Evolutionary conservation across 2,888 invertebrate species (phyloP).

Genomic region (Scotopteryx bipunctaria): DNA sequence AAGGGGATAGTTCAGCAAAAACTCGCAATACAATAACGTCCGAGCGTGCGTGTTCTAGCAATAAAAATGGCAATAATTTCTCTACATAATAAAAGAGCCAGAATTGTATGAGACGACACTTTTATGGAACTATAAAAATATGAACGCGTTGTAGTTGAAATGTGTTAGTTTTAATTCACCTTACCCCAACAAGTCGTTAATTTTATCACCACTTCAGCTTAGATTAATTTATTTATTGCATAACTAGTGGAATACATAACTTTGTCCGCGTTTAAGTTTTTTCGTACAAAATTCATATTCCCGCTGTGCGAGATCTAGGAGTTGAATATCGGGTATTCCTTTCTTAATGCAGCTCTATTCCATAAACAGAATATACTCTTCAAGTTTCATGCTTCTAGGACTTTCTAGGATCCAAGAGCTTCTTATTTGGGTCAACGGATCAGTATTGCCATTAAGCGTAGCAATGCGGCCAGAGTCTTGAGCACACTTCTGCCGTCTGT

Average conservation of each 20-base stretch:
- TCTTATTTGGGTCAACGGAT: too few species aligned
- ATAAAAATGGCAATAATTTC: conserved; percentile 68
- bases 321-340: too few species aligned
- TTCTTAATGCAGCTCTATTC: too few species aligned
- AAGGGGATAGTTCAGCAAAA: conserved; percentile 16
- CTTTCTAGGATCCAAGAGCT: too few species aligned
- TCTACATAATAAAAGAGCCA: conserved; percentile 56
- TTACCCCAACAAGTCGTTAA: conserved; percentile 31
- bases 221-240: conserved; percentile 19
- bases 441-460: too few species aligned
- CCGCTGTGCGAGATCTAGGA: too few species aligned
- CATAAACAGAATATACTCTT: too few species aligned
- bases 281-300: too few species aligned
- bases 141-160: conserved; percentile 42
- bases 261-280: too few species aligned
- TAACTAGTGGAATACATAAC: not conserved
- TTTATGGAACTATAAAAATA: conserved; percentile 70
- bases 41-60: conserved; percentile 51
- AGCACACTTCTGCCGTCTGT: too few species aligned
- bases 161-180: conserved; percentile 33
- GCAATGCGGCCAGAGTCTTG: too few species aligned
- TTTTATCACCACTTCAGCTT: conserved; percentile 8
- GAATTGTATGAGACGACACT: conserved; percentile 66
- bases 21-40: conserved; percentile 42
- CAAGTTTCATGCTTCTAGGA: too few species aligned